Percentiles rank a stretch among this genome's conserved stretches.
Evolutionary conservation across 2,888 invertebrate genomes (phyloP).

Genomic region (Fabriciana adippe): DNA sequence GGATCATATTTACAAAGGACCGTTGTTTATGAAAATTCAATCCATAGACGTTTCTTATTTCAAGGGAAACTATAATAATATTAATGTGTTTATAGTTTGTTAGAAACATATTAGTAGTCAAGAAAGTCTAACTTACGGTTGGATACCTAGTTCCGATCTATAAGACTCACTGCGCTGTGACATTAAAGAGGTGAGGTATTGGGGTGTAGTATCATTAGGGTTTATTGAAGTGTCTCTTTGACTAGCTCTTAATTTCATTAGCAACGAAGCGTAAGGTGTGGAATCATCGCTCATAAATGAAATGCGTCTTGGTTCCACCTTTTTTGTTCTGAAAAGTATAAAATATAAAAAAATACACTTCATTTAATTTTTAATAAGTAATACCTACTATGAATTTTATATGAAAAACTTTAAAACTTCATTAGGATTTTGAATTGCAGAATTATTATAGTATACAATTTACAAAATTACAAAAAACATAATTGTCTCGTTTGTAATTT

Average conservation of each 20-base stretch:
- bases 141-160: conserved; percentile 44
- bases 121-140: conserved; percentile 43
- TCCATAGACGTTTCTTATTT: too few relatives aligned
- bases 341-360: too few relatives aligned
- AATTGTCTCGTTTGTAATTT: conserved; percentile 41
- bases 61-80: too few relatives aligned
- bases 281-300: conserved; percentile 67
- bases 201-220: conserved; percentile 39
- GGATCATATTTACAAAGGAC: too few relatives aligned
- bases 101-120: neutral
- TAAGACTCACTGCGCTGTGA: conserved; percentile 52
- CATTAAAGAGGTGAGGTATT: conserved; percentile 45
- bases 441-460: neutral
- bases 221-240: conserved; percentile 42
- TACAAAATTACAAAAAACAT: conserved; percentile 18
- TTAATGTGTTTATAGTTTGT: neutral
- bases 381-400: too few relatives aligned
- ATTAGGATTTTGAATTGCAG: too few relatives aligned
- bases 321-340: conserved; percentile 41
- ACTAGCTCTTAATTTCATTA: conserved; percentile 49
- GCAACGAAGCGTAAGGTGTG: conserved; percentile 53
- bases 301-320: conserved; percentile 56
- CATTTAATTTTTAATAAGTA: too few relatives aligned
- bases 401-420: too few relatives aligned
- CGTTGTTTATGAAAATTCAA: too few relatives aligned